Percentiles rank a stretch among this genome's conserved stretches.
Evolutionary conservation across 2,888 invertebrate genomes (phyloP).

Genomic region (Epirrita christyi): DNA sequence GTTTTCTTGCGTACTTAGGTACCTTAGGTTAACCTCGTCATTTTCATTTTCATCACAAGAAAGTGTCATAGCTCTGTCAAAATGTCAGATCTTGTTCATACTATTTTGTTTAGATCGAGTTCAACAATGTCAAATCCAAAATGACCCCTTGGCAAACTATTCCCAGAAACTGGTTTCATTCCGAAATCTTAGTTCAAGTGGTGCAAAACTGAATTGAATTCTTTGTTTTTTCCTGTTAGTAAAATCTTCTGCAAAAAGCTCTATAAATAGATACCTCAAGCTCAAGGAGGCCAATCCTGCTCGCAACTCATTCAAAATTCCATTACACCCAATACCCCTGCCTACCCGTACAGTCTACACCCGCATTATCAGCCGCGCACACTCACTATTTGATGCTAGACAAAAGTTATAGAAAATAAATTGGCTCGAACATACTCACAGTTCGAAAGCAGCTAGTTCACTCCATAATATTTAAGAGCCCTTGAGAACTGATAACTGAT

Average conservation of each 20-base stretch:
- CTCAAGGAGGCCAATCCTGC: not conserved
- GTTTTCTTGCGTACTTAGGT: no score
- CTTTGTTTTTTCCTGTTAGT: not conserved
- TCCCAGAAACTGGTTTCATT: no score
- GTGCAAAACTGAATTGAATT: not conserved
- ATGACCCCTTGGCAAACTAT: no score
- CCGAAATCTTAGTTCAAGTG: no score
- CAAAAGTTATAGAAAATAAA: conserved; percentile 44
- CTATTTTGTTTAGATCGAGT: no score
- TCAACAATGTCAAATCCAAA: no score
- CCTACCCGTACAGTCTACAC: not conserved
- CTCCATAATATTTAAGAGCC: not conserved
- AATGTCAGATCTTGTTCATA: no score
- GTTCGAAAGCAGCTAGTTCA: conserved; percentile 15
- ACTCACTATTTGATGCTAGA: conserved; percentile 29
- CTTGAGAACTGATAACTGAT: no score
- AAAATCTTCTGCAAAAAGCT: not conserved
- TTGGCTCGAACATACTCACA: conserved; percentile 32
- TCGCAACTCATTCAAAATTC: conserved; percentile 22
- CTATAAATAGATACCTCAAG: not conserved
- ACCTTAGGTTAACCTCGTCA: no score
- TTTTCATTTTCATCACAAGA: no score
- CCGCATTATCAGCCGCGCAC: conserved; percentile 24
- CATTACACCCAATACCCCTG: conserved; percentile 10
- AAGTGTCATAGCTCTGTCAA: no score